Percentiles rank a stretch among this genome's conserved stretches.
Evolutionary conservation across 2,888 invertebrate genomes (phyloP).

Genomic region (Marronus borbonicus): DNA sequence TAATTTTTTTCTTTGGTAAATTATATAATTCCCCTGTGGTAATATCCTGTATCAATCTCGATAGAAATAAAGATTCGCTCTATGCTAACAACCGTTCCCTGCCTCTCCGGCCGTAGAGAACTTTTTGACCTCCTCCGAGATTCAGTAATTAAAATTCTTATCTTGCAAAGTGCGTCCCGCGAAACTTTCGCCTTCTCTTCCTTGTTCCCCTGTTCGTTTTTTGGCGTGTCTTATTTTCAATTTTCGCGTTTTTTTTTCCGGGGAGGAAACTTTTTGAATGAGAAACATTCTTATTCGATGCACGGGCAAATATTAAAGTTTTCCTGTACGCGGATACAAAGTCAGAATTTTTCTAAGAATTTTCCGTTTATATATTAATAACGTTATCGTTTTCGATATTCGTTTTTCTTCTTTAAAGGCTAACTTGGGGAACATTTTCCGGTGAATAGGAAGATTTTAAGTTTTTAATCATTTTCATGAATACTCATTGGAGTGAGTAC

Average conservation of each 20-base stretch:
- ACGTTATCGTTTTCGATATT: conserved; percentile 2
- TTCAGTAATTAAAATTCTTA: conserved; percentile 34
- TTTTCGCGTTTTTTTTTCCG: conserved; percentile 12
- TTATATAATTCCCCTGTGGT: not conserved
- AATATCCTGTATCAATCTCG: conserved; percentile 1
- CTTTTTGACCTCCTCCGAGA: conserved; percentile 6
- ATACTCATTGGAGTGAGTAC: not conserved
- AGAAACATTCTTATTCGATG: conserved; percentile 13
- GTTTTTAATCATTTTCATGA: not conserved
- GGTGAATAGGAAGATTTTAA: not conserved
- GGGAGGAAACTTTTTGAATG: conserved; percentile 6
- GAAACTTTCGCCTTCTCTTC: conserved; percentile 14
- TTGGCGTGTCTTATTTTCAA: conserved; percentile 5
- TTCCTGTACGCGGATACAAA: not conserved
- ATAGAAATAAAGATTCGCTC: not conserved
- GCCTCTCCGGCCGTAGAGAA: not conserved
- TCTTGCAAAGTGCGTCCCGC: not conserved
- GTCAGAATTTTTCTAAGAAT: conserved; percentile 10
- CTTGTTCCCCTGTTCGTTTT: not conserved
- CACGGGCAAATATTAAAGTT: conserved; percentile 11
- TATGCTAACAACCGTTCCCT: not conserved
- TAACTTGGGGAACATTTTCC: not conserved
- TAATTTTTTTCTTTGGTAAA: not conserved
- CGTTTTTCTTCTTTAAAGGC: not conserved
- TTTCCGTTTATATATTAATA: conserved; percentile 22